Conservation (phyloP, 2,888 invertebrate genomes). For the Ptychoptera albimana region DNA sequence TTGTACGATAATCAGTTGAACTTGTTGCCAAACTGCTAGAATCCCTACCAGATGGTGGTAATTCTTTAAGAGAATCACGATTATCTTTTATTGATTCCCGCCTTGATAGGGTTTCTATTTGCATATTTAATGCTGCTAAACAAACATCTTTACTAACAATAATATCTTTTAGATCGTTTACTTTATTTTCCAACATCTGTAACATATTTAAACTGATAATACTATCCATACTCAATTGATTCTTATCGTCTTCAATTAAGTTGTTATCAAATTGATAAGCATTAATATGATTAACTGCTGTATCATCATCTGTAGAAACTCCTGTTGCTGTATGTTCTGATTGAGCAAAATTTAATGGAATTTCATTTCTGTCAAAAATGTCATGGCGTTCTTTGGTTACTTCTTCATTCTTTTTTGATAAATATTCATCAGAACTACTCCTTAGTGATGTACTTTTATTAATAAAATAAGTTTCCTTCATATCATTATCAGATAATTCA, state of each 20-base stretch:
- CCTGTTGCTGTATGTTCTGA: too few relatives aligned
- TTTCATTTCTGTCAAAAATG: too few relatives aligned
- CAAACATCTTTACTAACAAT: slow-evolving; percentile 25
- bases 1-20: slow-evolving; percentile 53
- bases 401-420: too few relatives aligned
- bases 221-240: slow-evolving; percentile 14
- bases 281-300: too few relatives aligned
- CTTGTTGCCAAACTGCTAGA: slow-evolving; percentile 25
- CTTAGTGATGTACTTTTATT: background rate
- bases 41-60: slow-evolving; percentile 24
- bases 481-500: background rate
- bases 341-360: too few relatives aligned
- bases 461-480: background rate
- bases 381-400: too few relatives aligned
- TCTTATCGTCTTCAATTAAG: background rate
- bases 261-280: background rate
- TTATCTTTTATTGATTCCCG: slow-evolving; percentile 17
- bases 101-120: slow-evolving; percentile 19
- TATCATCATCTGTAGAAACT: too few relatives aligned
- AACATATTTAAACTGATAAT: slow-evolving; percentile 22
- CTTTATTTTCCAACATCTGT: slow-evolving; percentile 23
- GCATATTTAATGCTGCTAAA: slow-evolving; percentile 22
- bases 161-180: slow-evolving; percentile 20
- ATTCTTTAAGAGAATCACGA: slow-evolving; percentile 12
- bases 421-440: background rate